Percentiles rank a stretch among this genome's conserved stretches.
Conservation (phyloP, 2,113 vertebrate genomes). For the Ameiurus melas region DNA sequence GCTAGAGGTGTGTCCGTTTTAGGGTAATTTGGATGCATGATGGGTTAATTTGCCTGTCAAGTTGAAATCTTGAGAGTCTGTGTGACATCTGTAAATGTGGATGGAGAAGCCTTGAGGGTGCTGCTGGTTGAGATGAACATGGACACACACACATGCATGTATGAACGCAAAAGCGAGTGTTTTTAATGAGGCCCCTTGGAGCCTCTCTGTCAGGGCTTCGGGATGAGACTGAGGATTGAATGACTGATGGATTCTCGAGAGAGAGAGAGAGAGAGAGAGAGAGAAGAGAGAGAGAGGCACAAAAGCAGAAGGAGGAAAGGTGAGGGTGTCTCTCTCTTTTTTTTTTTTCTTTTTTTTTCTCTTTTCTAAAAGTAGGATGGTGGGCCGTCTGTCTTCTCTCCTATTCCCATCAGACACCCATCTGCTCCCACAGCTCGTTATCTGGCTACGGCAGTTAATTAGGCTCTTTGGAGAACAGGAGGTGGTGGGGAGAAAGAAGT, state of each 20-base stretch:
- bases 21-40: not conserved
- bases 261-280: not conserved
- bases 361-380: conserved; percentile 26
- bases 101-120: not conserved
- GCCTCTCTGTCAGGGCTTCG: not conserved
- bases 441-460: conserved; percentile 43
- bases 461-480: conserved; percentile 23
- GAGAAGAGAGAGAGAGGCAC: not conserved
- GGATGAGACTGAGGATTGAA: not conserved
- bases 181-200: conserved; percentile 57
- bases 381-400: conserved; percentile 24
- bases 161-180: conserved; percentile 2
- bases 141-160: not conserved
- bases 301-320: not conserved
- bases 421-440: conserved; percentile 40
- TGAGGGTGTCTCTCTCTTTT: not conserved
- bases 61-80: not conserved
- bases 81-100: not conserved
- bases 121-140: not conserved
- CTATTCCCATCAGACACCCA: conserved; percentile 39
- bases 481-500: not conserved
- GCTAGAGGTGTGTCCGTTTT: not conserved
- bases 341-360: not conserved
- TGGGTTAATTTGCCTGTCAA: not conserved
- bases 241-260: conserved; percentile 14